Evolutionary conservation across 2,888 invertebrate genomes (phyloP).

Genomic region (Hipparchia semele): DNA sequence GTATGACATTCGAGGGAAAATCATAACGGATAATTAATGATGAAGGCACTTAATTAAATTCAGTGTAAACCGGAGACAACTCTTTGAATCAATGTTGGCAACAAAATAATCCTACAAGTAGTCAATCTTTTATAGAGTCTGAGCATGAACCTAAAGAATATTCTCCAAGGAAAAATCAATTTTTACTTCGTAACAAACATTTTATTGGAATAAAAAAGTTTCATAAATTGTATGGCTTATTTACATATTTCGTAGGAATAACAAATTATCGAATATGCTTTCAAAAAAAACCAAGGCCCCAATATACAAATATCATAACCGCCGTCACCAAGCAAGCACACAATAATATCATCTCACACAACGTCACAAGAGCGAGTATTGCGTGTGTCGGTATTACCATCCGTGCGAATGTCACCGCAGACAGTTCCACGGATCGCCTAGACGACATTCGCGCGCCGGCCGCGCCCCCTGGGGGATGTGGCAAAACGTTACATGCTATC

Average conservation of each 20-base stretch:
- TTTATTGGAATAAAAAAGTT: neutral
- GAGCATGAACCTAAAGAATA: neutral
- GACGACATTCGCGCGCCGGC: slow-evolving; percentile 51
- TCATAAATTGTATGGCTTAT: neutral
- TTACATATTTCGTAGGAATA: neutral
- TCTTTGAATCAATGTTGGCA: neutral
- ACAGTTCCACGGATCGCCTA: slow-evolving; percentile 57
- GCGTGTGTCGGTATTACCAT: slow-evolving; percentile 56
- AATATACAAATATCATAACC: slow-evolving; percentile 6
- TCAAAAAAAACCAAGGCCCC: neutral
- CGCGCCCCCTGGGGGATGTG: slow-evolving; percentile 43
- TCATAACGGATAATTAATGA: neutral
- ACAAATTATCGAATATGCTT: neutral
- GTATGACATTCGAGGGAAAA: neutral
- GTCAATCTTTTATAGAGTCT: neutral
- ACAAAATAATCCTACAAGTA: slow-evolving; percentile 4
- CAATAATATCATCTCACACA: slow-evolving; percentile 25
- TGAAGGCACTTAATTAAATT: slow-evolving; percentile 13
- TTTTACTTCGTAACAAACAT: neutral
- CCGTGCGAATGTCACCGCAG: slow-evolving; percentile 61
- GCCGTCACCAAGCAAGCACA: slow-evolving; percentile 30
- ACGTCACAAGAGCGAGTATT: slow-evolving; percentile 9
- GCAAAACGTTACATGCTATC: slow-evolving; percentile 5
- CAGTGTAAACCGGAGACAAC: neutral
- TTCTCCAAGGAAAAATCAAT: neutral